Evolutionary conservation across 2,113 vertebrate genomes (phyloP).

Genomic region (Pelecanoides urinatrix): DNA sequence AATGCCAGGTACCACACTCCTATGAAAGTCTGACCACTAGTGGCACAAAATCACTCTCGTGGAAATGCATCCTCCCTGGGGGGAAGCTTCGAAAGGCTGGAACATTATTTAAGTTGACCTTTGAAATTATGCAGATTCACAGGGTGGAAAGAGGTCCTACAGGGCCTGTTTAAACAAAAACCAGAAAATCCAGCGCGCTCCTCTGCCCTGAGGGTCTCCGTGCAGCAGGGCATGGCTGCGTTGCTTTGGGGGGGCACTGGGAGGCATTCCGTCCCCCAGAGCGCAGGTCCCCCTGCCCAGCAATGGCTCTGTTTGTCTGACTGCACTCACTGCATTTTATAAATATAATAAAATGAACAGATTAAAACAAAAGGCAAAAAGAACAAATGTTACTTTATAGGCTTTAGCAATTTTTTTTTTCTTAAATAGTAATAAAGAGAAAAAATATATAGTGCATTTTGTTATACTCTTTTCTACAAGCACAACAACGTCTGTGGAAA

Average conservation of each 20-base stretch:
- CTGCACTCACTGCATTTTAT: neutral
- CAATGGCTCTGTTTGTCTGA: neutral
- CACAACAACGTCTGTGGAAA: neutral
- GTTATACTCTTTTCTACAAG: neutral
- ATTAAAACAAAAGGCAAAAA: neutral
- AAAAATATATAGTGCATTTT: neutral
- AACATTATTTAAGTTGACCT: neutral
- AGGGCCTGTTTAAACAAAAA: neutral
- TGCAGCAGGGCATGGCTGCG: rapidly evolving
- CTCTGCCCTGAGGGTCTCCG: neutral
- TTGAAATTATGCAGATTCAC: neutral
- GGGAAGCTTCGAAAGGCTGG: neutral
- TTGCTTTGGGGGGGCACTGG: rapidly evolving
- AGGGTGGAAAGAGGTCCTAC: neutral
- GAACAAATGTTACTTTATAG: neutral
- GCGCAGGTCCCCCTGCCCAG: neutral
- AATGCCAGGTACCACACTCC: neutral
- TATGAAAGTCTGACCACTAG: neutral
- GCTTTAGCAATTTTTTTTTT: neutral
- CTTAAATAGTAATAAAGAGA: neutral
- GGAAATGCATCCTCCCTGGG: neutral
- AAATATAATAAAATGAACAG: neutral
- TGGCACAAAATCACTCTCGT: neutral
- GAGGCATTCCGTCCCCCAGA: neutral
- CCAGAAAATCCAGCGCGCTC: rapidly evolving